Conservation (phyloP, 2,888 invertebrate genomes). For the Coleophora flavipennella region DNA sequence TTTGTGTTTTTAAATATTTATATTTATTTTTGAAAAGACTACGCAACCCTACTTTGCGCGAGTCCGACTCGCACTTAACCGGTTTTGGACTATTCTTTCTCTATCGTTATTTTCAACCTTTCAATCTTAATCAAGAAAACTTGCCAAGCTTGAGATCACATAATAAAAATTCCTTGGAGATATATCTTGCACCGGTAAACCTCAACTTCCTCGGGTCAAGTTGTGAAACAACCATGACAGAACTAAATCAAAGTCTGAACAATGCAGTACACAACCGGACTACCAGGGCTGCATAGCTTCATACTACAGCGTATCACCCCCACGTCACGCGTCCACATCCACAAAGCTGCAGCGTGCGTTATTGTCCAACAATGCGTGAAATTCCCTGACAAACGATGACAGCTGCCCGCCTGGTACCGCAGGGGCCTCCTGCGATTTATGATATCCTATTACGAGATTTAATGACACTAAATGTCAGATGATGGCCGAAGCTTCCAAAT, state of each 20-base stretch:
- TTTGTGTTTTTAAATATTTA: no score
- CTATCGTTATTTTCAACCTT: no score
- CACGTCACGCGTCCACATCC: slow-evolving; percentile 41
- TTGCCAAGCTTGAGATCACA: no score
- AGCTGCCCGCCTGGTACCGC: slow-evolving; percentile 56
- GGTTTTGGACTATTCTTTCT: no score
- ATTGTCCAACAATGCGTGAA: slow-evolving; percentile 73
- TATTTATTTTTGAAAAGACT: no score
- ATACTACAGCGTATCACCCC: slow-evolving; percentile 19
- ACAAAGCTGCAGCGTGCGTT: slow-evolving; percentile 58
- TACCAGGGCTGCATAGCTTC: slow-evolving; percentile 23
- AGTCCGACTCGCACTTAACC: no score
- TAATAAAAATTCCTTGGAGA: no score
- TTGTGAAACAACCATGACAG: neutral
- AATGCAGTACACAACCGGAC: slow-evolving; percentile 1
- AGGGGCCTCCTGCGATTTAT: slow-evolving; percentile 67
- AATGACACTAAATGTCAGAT: slow-evolving; percentile 66
- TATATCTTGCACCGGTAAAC: no score
- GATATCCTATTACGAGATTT: slow-evolving; percentile 72
- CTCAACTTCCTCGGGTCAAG: no score
- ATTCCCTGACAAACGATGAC: slow-evolving; percentile 74
- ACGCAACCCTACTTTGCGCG: no score
- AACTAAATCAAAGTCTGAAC: neutral
- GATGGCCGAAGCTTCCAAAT: slow-evolving; percentile 20
- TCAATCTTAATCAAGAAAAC: no score